These are phyloP conservation scores for Rhagophthalmus giganteus DNA, from an alignment of 2,888 invertebrate genomes.

Conservation along the genomic window DNA sequence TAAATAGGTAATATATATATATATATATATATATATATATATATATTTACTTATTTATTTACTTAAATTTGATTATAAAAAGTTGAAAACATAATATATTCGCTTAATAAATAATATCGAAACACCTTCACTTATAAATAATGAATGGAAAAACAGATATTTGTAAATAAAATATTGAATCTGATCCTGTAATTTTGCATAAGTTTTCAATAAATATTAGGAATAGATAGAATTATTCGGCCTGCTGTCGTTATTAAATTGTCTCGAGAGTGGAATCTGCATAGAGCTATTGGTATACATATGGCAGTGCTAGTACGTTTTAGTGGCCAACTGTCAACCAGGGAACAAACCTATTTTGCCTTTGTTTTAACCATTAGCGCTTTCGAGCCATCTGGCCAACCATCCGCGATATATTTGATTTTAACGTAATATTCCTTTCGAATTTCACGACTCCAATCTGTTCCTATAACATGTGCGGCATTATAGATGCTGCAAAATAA, in stretches of 20 bases:
- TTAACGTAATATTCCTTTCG: constrained; percentile 34
- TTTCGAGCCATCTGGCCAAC: constrained; percentile 43
- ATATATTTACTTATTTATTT: no score
- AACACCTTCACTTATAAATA: no score
- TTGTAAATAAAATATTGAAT: no score
- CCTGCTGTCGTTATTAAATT: constrained; percentile 47
- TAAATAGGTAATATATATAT: no score
- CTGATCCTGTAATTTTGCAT: background rate
- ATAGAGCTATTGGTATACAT: constrained; percentile 45
- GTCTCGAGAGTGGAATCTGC: constrained; percentile 45
- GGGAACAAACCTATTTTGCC: constrained; percentile 34
- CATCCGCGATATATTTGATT: constrained; percentile 42
- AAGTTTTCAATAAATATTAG: background rate
- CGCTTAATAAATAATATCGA: no score
- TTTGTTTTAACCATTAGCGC: constrained; percentile 48
- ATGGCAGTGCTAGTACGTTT: constrained; percentile 46
- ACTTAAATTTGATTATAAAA: no score
- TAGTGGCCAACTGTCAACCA: constrained; percentile 50
- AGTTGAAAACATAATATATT: no score
- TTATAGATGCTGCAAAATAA: constrained; percentile 9
- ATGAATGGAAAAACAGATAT: no score
- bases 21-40: no score
- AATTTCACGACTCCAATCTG: constrained; percentile 35
- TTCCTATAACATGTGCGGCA: constrained; percentile 27
- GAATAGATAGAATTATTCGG: constrained; percentile 20